These are phyloP conservation scores for Patella pellucida DNA, from an alignment of 2,888 invertebrate genomes.

Conservation along the genomic window DNA sequence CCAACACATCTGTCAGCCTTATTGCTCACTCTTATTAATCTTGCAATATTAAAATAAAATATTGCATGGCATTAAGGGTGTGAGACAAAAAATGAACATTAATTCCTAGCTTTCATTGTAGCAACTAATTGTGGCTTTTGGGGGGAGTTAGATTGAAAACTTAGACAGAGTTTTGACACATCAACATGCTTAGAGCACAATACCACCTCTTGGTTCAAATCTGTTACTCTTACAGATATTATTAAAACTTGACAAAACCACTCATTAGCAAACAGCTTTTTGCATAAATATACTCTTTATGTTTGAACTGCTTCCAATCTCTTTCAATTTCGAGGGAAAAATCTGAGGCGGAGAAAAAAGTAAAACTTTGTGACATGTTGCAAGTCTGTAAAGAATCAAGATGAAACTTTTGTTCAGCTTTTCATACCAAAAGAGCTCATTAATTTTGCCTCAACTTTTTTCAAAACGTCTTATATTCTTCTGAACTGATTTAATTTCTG, in stretches of 20 bases:
- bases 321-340: slow-evolving; percentile 1
- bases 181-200: slow-evolving; percentile 10
- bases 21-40: slow-evolving; percentile 4
- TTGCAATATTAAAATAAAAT: slow-evolving; percentile 2
- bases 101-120: slow-evolving; percentile 6
- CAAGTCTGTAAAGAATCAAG: slow-evolving; percentile 5
- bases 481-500: slow-evolving; percentile 7
- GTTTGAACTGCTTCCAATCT: slow-evolving; percentile 8
- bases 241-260: slow-evolving; percentile 8
- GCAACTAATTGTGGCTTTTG: slow-evolving; percentile 8
- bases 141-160: slow-evolving; percentile 5
- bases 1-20: slow-evolving; percentile 10
- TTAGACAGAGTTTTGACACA: background rate
- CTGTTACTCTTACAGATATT: background rate
- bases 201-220: slow-evolving; percentile 9
- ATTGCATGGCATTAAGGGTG: background rate
- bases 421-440: background rate
- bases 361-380: slow-evolving; percentile 1
- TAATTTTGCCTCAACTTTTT: background rate
- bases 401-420: slow-evolving; percentile 2
- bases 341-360: background rate
- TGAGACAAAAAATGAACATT: background rate
- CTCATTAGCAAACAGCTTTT: slow-evolving; percentile 10
- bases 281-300: slow-evolving; percentile 11
- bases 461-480: slow-evolving; percentile 4